A percentile compares a stretch with the other conserved stretches of the same genome.
These are phyloP conservation scores for Periophthalmus modestus DNA, from an alignment of 2,113 vertebrate genomes.

Conservation along the genomic window DNA sequence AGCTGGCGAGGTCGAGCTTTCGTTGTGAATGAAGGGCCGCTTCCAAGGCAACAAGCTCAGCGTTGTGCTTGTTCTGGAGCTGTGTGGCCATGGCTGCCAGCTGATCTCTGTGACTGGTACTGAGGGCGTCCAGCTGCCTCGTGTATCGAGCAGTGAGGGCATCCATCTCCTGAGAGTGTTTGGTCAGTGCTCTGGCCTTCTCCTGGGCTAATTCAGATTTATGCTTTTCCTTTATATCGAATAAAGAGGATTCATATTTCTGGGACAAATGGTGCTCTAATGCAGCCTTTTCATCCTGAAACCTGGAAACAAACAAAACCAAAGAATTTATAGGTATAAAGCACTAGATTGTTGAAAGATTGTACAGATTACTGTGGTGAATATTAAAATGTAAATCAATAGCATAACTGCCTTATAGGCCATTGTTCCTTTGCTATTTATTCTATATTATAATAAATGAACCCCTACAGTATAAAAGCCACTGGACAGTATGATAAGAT, in stretches of 20 bases:
- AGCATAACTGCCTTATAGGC: too few relatives aligned
- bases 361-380: too few relatives aligned
- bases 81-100: conserved; percentile 42
- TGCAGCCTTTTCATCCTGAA: conserved; percentile 77
- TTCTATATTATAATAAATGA: neutral
- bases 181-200: conserved; percentile 29
- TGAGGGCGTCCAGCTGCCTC: conserved; percentile 58
- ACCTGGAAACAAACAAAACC: conserved; percentile 64
- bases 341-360: neutral
- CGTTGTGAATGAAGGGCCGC: conserved; percentile 57
- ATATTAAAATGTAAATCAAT: too few relatives aligned
- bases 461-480: neutral
- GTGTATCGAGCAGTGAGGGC: conserved; percentile 59
- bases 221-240: conserved; percentile 65
- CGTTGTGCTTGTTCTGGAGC: conserved; percentile 59
- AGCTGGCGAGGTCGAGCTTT: conserved; percentile 68
- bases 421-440: too few relatives aligned
- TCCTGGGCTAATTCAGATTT: conserved; percentile 52
- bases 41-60: conserved; percentile 67
- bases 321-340: neutral
- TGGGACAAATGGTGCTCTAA: conserved; percentile 70
- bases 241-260: conserved; percentile 77
- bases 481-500: neutral
- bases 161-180: conserved; percentile 51
- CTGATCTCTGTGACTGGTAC: conserved; percentile 62